Base-by-base conservation (phyloP, 2,797 vertebrate genomes). In the Gypaetus barbatus region DNA sequence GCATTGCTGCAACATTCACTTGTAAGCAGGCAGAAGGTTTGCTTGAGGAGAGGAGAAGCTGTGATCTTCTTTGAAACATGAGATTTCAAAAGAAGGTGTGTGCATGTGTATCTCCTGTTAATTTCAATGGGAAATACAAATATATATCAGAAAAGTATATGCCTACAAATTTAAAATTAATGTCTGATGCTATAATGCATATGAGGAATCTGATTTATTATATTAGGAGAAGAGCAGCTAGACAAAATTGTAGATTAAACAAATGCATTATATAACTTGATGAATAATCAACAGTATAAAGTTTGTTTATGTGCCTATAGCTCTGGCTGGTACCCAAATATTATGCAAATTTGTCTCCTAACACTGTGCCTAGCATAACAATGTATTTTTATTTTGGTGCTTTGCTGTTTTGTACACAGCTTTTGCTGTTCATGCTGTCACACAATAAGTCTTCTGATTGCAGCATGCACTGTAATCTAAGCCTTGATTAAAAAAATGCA, bases 401-500 rank as follows among this genome's bases (percentile, higher is more conserved):
- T 90, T 66, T 90, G 35, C 35, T 84, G 39, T 65, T 88, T 64
- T 82, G 44, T 65, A 69, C 57, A 60, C 41, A 82, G 61, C 46
- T 89, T 77, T 65, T 82, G 65, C 44, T 64, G 52, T 52, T 91
- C 22, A 12, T 74, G 61, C 61, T 85, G 44, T 49, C 35, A 43
- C 61, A 91, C 88, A 89, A 65, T 82, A 74, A 66, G 49, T 78
- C n/a, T 51, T 87, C 41, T 78, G 66, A 95, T 93, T 91, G 76
- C 76, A 56, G 51, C 19, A 30, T 78, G 66, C 56, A 51, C 61
- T 85, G 7, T 89, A 89, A 89, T 91, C 91, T 82, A 74, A 93
- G 18, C 51, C 66, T 89, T 91, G 88, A 91, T 93, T 95, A n/a
- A 46, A 85, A 91, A 93, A 85, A 78, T 41, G 22, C 51, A 35